Evolutionary conservation across 2,113 vertebrate species (phyloP).

Genomic region (Hipposideros armiger): DNA sequence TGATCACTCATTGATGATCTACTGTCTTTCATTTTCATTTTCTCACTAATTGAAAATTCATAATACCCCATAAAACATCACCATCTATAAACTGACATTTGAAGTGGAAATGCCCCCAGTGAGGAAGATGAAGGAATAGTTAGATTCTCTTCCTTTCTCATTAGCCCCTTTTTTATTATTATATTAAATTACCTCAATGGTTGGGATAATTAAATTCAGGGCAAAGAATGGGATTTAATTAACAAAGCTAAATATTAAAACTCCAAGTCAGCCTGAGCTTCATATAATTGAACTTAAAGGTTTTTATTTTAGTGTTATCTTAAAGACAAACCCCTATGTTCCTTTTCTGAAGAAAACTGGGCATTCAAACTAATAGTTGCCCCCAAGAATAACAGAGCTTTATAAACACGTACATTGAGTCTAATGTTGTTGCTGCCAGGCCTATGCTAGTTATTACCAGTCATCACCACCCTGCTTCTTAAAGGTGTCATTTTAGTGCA

Average conservation of each 20-base stretch:
- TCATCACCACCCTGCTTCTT: constrained; percentile 9
- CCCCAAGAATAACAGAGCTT: background rate
- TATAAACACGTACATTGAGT: background rate
- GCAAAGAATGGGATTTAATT: constrained; percentile 82
- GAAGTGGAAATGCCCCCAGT: constrained; percentile 49
- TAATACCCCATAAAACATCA: constrained; percentile 60
- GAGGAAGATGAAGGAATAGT: constrained; percentile 62
- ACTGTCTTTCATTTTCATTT: constrained; percentile 69
- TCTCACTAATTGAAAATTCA: constrained; percentile 77
- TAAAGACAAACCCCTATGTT: constrained; percentile 13
- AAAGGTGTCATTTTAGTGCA: background rate
- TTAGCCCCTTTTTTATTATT: constrained; percentile 82
- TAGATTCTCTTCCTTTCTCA: constrained; percentile 69
- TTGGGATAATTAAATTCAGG: constrained; percentile 87
- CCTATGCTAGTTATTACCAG: background rate
- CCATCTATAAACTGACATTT: constrained; percentile 68
- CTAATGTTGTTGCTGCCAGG: constrained; percentile 31
- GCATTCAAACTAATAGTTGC: constrained; percentile 6
- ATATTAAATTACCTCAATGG: constrained; percentile 86
- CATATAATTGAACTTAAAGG: constrained; percentile 50
- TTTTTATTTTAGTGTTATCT: constrained; percentile 65
- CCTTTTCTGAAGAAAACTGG: constrained; percentile 57
- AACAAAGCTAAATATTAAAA: constrained; percentile 79
- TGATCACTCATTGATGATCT: constrained; percentile 56
- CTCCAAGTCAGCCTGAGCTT: constrained; percentile 70